phyloP scores from a whole-genome alignment of 2,888 invertebrate genomes.

The Sisyra nigra region DNA sequence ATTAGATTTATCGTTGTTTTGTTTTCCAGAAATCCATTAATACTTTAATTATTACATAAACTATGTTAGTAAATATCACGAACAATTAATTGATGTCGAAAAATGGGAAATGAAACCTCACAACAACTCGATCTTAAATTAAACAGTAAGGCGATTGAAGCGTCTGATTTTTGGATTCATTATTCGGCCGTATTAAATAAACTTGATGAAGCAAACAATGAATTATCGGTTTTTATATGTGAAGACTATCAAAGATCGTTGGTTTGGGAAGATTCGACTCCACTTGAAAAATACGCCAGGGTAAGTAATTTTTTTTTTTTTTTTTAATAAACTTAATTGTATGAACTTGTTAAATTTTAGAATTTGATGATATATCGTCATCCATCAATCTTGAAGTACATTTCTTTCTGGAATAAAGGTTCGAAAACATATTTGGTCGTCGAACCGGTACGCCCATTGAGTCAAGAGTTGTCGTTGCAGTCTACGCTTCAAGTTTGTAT shows the following conservation, averaged over 20 bases:
- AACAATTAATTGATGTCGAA: slow-evolving; percentile 9
- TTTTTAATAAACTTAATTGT: background rate
- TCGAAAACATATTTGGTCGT: slow-evolving; percentile 64
- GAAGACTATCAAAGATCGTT: slow-evolving; percentile 47
- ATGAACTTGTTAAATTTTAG: slow-evolving; percentile 31
- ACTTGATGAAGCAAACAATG: slow-evolving; percentile 38
- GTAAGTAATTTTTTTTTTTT: slow-evolving; percentile 27
- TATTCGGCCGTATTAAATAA: slow-evolving; percentile 43
- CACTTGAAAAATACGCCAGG: slow-evolving; percentile 61
- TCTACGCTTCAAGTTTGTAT: slow-evolving; percentile 70
- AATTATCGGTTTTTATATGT: slow-evolving; percentile 59
- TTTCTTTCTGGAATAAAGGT: slow-evolving; percentile 64
- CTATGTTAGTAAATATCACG: no score
- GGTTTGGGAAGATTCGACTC: slow-evolving; percentile 45
- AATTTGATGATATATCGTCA: slow-evolving; percentile 74
- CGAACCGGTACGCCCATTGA: slow-evolving; percentile 64
- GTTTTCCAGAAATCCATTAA: no score
- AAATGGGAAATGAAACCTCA: slow-evolving; percentile 62
- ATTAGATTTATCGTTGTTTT: no score
- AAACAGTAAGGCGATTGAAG: slow-evolving; percentile 57
- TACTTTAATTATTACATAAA: no score
- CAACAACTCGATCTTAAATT: slow-evolving; percentile 54
- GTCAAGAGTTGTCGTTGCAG: slow-evolving; percentile 43
- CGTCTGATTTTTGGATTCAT: slow-evolving; percentile 64
- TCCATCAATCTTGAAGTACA: slow-evolving; percentile 69